These are phyloP conservation scores for Vultur gryphus DNA, from an alignment of 2,797 vertebrate genomes.

Conservation along the genomic window DNA sequence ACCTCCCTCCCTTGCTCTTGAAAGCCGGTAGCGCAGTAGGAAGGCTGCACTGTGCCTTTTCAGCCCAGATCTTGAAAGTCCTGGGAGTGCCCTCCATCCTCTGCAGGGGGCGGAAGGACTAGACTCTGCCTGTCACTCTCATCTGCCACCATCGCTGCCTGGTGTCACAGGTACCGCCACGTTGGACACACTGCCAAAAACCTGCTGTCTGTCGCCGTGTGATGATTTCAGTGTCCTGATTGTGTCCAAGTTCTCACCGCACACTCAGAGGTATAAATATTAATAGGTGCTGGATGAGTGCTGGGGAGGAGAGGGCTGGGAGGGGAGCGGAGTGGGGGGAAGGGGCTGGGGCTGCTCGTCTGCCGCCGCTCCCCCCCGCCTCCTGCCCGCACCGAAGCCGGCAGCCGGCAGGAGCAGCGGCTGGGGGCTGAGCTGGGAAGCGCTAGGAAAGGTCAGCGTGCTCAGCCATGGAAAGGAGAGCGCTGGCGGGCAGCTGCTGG, in stretches of 20 bases:
- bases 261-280: not conserved
- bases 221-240: not conserved
- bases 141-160: not conserved
- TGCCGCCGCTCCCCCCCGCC: not conserved
- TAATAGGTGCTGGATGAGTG: not conserved
- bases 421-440: not conserved
- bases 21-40: fast-evolving
- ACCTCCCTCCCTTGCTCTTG: not conserved
- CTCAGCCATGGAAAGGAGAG: conserved; percentile 2
- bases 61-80: not conserved
- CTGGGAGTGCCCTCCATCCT: not conserved
- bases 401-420: not conserved
- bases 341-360: not conserved
- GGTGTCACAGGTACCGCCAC: not conserved
- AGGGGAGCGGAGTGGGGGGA: not conserved
- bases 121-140: not conserved
- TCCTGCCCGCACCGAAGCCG: not conserved
- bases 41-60: fast-evolving
- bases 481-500: not conserved
- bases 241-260: conserved; percentile 5
- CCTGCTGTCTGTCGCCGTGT: not conserved
- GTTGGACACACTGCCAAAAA: not conserved
- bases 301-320: not conserved
- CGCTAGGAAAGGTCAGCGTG: conserved; percentile 13
- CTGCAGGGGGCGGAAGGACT: fast-evolving